Base-by-base conservation (phyloP, 2,113 vertebrate genomes). In the Rhinopomastus cyanomelas region DNA sequence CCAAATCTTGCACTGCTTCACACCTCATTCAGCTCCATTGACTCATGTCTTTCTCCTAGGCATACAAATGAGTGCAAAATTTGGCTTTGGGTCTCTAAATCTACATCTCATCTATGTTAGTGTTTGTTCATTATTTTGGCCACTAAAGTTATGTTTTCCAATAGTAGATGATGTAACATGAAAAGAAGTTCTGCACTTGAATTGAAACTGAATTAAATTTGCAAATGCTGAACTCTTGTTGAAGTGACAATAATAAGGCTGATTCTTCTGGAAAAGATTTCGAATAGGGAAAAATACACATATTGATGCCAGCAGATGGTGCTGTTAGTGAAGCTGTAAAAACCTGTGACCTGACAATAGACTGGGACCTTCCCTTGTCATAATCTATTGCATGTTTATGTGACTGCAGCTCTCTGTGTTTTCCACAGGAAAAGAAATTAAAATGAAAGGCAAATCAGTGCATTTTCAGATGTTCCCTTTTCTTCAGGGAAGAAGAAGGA, bases 301-400 rank as follows among this genome's bases (percentile, higher is more conserved):
- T 60, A n/a, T 1, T 36, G 74, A 59, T 49, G 74, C 93, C 94
- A 92, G 94, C 71, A 94, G 96, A 89, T 87, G 95, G 95, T 85
- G 88, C 90, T 85, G 90, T 90, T 76, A 75, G 90, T 56, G 83
- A 79, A 75, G 68, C 36, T 65, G 66, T 55, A 89, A 76, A 92
- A 81, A 44, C 60, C 30, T 30, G 55, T 77, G 42, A 90, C 64
- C 73, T 73, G 51, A 75, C 52, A 85, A 91, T 65, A 66, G 51
- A 84, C 82, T 74, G 67, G 29, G 19, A 65, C 44, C 83, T 88
- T 84, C 81, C 60, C 76, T 81, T 82, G 60, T 61, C 66, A 89
- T 42, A 89, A 37, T 61, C 71, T 91, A 75, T 59, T 51, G 68
- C n/a, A 15, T 64, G 76, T 42, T 73, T 92, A 87, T 71, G 68